These are phyloP conservation scores for Tetramorium bicarinatum DNA, from an alignment of 2,888 invertebrate species.

Conservation along the genomic window DNA sequence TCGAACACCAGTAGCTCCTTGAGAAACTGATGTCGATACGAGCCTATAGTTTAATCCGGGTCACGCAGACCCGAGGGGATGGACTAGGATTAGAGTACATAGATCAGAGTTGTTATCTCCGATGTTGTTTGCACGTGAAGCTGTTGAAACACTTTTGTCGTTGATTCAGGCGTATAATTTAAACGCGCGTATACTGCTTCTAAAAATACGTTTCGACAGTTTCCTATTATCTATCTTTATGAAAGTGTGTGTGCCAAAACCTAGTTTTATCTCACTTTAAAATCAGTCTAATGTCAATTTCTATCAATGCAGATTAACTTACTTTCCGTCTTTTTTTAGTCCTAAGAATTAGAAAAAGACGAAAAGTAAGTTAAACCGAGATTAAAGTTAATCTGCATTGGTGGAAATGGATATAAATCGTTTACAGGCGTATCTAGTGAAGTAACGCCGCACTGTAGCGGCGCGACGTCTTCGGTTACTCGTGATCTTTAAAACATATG, in stretches of 20 bases:
- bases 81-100: slow-evolving; percentile 42
- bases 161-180: slow-evolving; percentile 3
- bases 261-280: background rate
- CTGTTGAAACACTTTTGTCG: background rate
- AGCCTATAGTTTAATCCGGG: slow-evolving; percentile 49
- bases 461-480: slow-evolving; percentile 62
- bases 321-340: too few species aligned
- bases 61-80: slow-evolving; percentile 51
- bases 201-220: background rate
- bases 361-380: too few species aligned
- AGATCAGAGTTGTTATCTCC: slow-evolving; percentile 41
- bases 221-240: background rate
- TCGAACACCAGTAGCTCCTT: slow-evolving; percentile 51
- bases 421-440: background rate
- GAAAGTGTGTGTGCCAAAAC: background rate
- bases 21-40: slow-evolving; percentile 46
- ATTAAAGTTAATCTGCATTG: too few species aligned
- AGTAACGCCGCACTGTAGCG: background rate
- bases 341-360: too few species aligned
- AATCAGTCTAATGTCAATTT: background rate
- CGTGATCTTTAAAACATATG: slow-evolving; percentile 79
- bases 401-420: too few species aligned
- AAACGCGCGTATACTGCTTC: background rate
- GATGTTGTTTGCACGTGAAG: background rate
- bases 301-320: too few species aligned